These are phyloP conservation scores for Elanus axillaris DNA, from an alignment of 2,113 vertebrate species.

Conservation along the genomic window DNA sequence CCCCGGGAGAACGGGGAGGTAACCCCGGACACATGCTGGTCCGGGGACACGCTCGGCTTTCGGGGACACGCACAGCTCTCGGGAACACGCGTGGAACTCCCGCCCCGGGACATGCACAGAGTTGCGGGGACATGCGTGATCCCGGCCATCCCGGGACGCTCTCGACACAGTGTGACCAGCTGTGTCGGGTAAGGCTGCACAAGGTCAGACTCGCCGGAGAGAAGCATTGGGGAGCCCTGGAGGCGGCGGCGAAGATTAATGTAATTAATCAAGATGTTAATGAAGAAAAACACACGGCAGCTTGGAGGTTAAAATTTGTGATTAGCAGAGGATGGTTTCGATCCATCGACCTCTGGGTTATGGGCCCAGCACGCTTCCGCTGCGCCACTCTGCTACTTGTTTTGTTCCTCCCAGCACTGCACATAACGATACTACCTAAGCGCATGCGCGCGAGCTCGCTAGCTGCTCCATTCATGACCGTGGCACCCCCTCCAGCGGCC, in stretches of 20 bases:
- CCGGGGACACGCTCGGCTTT: neutral
- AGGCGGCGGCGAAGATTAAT: too few species aligned
- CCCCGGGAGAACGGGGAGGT: neutral
- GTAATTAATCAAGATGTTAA: neutral
- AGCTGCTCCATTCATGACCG: accelerated
- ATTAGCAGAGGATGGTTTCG: conserved; percentile 30
- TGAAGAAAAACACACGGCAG: accelerated
- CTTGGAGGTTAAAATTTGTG: too few species aligned
- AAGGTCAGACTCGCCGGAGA: neutral
- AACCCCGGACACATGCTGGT: accelerated
- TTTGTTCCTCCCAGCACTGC: too few species aligned
- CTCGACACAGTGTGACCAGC: too few species aligned
- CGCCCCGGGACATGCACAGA: too few species aligned
- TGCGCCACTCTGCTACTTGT: conserved; percentile 39
- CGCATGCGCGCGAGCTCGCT: accelerated
- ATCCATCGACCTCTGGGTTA: conserved; percentile 31
- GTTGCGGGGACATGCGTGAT: neutral
- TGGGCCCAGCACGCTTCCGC: conserved; percentile 32
- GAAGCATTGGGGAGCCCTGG: too few species aligned
- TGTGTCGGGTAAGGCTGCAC: too few species aligned
- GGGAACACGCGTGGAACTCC: too few species aligned
- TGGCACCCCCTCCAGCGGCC: neutral
- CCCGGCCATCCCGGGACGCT: accelerated
- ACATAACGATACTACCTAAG: too few species aligned
- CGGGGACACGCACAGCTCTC: too few species aligned